These are phyloP conservation scores for Oreochromis mossambicus DNA, from an alignment of 2,797 vertebrate species.

Conservation along the genomic window DNA sequence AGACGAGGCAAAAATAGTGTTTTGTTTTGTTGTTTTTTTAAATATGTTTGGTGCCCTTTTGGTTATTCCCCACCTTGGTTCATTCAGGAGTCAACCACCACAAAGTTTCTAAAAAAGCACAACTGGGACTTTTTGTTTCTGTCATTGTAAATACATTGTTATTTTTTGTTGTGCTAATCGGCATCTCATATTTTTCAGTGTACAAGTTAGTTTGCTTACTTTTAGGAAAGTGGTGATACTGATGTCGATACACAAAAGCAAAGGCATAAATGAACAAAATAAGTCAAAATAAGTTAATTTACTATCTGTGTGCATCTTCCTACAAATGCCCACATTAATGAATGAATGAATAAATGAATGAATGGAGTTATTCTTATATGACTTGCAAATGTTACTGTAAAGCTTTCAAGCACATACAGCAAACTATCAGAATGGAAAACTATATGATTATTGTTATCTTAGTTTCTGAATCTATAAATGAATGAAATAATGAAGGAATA, in stretches of 20 bases:
- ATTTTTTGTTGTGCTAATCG: not conserved
- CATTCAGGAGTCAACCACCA: not conserved
- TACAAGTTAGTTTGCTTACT: not conserved
- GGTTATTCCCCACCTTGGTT: not conserved
- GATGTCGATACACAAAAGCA: not conserved
- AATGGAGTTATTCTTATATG: not conserved
- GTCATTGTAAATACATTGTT: not conserved
- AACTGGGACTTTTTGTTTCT: not conserved
- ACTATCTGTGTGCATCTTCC: not conserved
- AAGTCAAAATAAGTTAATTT: not conserved
- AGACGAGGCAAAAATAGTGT: not conserved
- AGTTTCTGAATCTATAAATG: not conserved
- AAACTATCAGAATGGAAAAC: not conserved
- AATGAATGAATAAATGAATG: fast-evolving
- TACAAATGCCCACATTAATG: not conserved
- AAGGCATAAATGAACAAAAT: not conserved
- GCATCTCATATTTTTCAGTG: not conserved
- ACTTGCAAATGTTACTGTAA: not conserved
- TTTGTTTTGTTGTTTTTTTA: not conserved
- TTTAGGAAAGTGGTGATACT: not conserved
- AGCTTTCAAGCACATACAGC: not conserved
- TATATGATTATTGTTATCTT: not conserved
- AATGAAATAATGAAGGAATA: not conserved
- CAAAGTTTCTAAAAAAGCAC: not conserved
- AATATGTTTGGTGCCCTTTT: not conserved